These are phyloP conservation scores for Pandemis cinnamomeana DNA, from an alignment of 2,888 invertebrate species.

Conservation along the genomic window DNA sequence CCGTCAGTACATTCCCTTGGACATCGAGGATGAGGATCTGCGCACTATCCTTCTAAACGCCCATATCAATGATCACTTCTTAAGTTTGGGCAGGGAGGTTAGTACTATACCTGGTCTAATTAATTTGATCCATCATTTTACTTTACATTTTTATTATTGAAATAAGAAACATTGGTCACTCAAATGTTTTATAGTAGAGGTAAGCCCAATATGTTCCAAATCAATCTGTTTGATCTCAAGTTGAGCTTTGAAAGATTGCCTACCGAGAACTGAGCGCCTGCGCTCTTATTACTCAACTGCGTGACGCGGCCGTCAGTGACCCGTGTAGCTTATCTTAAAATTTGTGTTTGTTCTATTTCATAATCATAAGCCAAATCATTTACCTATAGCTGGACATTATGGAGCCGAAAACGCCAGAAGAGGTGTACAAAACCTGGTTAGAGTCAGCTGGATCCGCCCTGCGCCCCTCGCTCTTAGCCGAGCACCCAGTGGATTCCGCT, in stretches of 20 bases:
- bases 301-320: too few relatives aligned
- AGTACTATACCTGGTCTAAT: conserved; percentile 10
- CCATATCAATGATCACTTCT: conserved; percentile 96
- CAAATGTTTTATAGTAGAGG: too few relatives aligned
- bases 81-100: conserved; percentile 96
- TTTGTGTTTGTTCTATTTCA: neutral
- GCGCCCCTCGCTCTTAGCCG: conserved; percentile 89
- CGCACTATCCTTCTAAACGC: conserved; percentile 97
- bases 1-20: conserved; percentile 95
- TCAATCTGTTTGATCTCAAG: too few relatives aligned
- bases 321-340: too few relatives aligned
- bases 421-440: conserved; percentile 99
- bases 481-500: conserved; percentile 95
- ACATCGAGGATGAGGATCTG: conserved; percentile 92
- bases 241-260: too few relatives aligned
- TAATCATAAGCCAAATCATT: conserved; percentile 22
- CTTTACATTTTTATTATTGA: too few relatives aligned
- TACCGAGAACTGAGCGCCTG: too few relatives aligned
- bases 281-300: too few relatives aligned
- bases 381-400: conserved; percentile 94
- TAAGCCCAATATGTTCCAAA: too few relatives aligned
- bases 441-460: conserved; percentile 90
- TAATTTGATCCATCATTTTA: neutral
- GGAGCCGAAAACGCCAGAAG: conserved; percentile 99
- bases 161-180: too few relatives aligned